Percentiles rank a stretch among this genome's conserved stretches.
Conservation (phyloP, 2,888 invertebrate species). For the Drosophila subsilvestris region DNA sequence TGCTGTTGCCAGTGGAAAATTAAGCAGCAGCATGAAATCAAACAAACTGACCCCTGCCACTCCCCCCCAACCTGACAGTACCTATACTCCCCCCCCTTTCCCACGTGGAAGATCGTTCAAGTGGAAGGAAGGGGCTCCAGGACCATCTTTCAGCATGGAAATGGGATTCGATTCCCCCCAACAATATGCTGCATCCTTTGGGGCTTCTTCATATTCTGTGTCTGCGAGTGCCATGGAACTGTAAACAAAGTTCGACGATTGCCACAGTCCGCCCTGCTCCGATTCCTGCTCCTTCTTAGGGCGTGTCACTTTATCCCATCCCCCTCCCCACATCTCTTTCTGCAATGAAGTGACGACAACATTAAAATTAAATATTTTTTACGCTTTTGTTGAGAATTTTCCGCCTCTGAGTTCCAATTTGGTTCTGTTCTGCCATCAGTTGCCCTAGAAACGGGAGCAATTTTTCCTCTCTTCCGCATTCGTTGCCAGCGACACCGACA, state of each 20-base stretch:
- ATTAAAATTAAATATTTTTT: constrained; percentile 75
- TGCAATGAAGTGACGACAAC: constrained; percentile 59
- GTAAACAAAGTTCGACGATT: constrained; percentile 63
- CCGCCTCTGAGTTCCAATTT: constrained; percentile 53
- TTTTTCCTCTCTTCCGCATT: constrained; percentile 50
- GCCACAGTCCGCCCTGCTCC: neutral
- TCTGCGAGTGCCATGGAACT: constrained; percentile 24
- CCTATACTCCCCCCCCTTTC: constrained; percentile 5
- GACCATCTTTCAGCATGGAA: constrained; percentile 21
- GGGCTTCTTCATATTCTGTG: constrained; percentile 10
- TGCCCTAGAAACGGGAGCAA: constrained; percentile 61
- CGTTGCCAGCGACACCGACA: constrained; percentile 49
- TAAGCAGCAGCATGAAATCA: constrained; percentile 51
- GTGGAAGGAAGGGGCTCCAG: constrained; percentile 26
- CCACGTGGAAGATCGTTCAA: constrained; percentile 17
- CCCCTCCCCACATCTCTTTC: neutral
- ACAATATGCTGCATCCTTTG: constrained; percentile 46
- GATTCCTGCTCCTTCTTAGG: constrained; percentile 9
- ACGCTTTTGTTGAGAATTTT: constrained; percentile 62
- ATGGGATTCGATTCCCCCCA: constrained; percentile 1
- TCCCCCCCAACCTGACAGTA: neutral
- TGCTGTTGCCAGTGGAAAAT: constrained; percentile 41
- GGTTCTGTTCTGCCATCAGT: constrained; percentile 36
- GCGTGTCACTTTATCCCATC: neutral
- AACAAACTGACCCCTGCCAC: constrained; percentile 56